phyloP scores from a whole-genome alignment of 2,113 vertebrate genomes.

The Larimichthys crocea region DNA sequence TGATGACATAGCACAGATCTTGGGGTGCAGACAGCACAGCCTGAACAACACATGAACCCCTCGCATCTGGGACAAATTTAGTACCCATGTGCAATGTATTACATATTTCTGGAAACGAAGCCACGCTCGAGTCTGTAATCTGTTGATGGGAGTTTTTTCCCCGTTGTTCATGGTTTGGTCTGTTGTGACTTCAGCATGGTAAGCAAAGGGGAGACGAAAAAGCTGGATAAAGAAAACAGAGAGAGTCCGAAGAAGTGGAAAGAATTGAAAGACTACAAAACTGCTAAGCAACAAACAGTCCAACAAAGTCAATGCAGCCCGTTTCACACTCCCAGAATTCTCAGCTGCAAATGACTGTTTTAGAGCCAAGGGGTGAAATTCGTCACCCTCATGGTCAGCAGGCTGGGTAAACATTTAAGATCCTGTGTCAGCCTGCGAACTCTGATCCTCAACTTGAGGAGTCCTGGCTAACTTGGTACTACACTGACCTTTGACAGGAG shows the following conservation, averaged over 20 bases:
- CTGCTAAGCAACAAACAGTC: background rate
- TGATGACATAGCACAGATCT: slow-evolving; percentile 74
- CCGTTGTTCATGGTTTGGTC: slow-evolving; percentile 68
- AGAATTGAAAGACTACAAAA: background rate
- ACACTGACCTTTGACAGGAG: slow-evolving; percentile 13
- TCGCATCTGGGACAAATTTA: slow-evolving; percentile 81
- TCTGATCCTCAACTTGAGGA: slow-evolving; percentile 62
- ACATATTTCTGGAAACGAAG: slow-evolving; percentile 76
- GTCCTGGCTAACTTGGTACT: slow-evolving; percentile 32
- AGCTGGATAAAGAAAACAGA: slow-evolving; percentile 1
- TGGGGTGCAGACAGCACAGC: slow-evolving; percentile 53
- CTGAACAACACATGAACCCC: slow-evolving; percentile 74
- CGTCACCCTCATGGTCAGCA: slow-evolving; percentile 72
- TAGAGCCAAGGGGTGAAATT: slow-evolving; percentile 82
- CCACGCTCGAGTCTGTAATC: slow-evolving; percentile 74
- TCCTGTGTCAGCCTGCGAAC: slow-evolving; percentile 72
- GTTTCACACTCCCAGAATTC: slow-evolving; percentile 62
- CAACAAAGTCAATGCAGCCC: slow-evolving; percentile 3
- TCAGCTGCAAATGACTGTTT: slow-evolving; percentile 75
- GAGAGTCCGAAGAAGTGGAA: background rate
- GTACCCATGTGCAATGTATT: slow-evolving; percentile 80
- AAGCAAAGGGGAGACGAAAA: slow-evolving; percentile 57
- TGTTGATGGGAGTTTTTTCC: slow-evolving; percentile 73
- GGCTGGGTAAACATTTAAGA: slow-evolving; percentile 80
- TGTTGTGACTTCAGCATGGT: slow-evolving; percentile 62